These are phyloP conservation scores for Pachypsylla venusta DNA, from an alignment of 1,140 invertebrate genomes.

Conservation along the genomic window DNA sequence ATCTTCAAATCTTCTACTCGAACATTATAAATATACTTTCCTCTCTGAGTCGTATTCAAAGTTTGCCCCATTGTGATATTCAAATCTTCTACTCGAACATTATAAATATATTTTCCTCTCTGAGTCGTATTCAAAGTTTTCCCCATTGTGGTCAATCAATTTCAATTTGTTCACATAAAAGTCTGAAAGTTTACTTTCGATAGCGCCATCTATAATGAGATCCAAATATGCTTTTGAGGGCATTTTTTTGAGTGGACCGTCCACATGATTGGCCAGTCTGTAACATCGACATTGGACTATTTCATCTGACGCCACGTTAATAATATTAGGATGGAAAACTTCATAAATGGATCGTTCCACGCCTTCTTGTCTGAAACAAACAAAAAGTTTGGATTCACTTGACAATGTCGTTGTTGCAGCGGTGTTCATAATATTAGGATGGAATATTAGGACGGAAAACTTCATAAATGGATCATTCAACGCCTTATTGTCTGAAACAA, in stretches of 20 bases:
- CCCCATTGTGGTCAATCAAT: not conserved
- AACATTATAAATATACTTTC: no score
- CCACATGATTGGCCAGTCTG: not conserved
- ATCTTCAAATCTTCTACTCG: no score
- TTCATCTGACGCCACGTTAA: not conserved
- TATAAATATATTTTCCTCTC: not conserved
- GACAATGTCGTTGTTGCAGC: no score
- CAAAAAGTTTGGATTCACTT: no score
- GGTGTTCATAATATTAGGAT: no score
- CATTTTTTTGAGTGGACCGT: not conserved
- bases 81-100: no score
- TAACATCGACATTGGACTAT: not conserved
- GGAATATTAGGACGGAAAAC: not conserved
- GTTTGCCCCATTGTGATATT: no score
- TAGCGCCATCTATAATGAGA: not conserved
- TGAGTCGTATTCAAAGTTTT: not conserved
- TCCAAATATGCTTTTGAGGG: not conserved
- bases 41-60: no score
- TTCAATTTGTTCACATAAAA: not conserved
- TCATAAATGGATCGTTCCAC: not conserved
- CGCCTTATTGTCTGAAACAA: no score
- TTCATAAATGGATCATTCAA: no score
- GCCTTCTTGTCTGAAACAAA: slow-evolving; percentile 5
- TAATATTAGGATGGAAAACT: not conserved
- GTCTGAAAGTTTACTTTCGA: not conserved